Evolutionary conservation across 1,140 invertebrate species (phyloP).

Genomic region (Pseudoatta argentina): DNA sequence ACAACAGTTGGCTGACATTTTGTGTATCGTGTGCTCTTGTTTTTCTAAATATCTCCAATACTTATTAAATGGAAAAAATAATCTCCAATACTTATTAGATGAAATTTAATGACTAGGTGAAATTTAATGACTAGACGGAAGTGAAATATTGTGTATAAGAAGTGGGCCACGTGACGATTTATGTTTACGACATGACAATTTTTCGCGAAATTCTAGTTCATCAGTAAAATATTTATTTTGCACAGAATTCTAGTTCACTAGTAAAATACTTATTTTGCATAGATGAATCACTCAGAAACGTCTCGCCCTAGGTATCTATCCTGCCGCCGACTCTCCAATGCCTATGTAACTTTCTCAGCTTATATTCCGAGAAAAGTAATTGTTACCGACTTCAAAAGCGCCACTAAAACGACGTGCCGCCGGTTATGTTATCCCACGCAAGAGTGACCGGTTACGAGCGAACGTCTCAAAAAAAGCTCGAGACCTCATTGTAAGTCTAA

Average conservation of each 20-base stretch:
- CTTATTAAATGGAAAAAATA: no score
- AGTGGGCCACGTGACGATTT: neutral
- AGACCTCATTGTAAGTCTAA: neutral
- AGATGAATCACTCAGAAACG: neutral
- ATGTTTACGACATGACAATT: no score
- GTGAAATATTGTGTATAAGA: slow-evolving; percentile 6
- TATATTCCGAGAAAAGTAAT: slow-evolving; percentile 51
- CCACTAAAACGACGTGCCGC: slow-evolving; percentile 29
- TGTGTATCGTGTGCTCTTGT: no score
- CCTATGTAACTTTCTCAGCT: slow-evolving; percentile 44
- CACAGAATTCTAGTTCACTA: neutral
- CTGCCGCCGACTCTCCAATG: neutral
- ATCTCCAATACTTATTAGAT: no score
- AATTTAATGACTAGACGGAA: neutral
- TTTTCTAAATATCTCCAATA: no score
- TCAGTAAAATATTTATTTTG: slow-evolving; percentile 18
- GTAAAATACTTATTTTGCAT: slow-evolving; percentile 27
- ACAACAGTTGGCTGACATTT: no score
- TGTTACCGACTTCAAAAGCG: slow-evolving; percentile 52
- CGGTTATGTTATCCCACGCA: slow-evolving; percentile 36
- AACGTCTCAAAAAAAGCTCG: slow-evolving; percentile 2
- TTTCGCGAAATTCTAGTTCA: neutral
- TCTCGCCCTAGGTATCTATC: neutral
- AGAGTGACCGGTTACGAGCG: slow-evolving; percentile 17
- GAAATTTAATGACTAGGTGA: neutral